Percentiles rank a stretch among this genome's conserved stretches.
Conservation (phyloP, 2,888 invertebrate genomes). For the Hanleya hanleyi region DNA sequence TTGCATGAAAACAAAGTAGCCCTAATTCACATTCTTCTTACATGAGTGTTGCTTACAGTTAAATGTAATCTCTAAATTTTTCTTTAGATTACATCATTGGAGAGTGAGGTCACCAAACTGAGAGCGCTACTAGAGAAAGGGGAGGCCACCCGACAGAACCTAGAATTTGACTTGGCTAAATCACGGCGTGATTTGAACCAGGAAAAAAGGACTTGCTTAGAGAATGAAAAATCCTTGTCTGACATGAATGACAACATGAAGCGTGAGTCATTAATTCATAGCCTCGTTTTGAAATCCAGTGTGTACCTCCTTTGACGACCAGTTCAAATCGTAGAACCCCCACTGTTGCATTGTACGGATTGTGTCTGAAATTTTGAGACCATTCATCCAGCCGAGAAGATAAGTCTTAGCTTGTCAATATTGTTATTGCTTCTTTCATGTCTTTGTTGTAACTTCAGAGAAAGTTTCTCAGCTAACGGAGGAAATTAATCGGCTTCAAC, state of each 20-base stretch:
- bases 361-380: too few species aligned
- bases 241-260: slow-evolving; percentile 61
- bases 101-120: slow-evolving; percentile 62
- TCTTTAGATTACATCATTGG: slow-evolving; percentile 52
- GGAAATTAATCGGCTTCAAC: slow-evolving; percentile 49
- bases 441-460: too few species aligned
- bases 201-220: slow-evolving; percentile 50
- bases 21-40: background rate
- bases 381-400: too few species aligned
- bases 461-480: slow-evolving; percentile 50
- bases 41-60: slow-evolving; percentile 16
- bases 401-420: too few species aligned
- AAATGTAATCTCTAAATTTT: too few species aligned
- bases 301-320: too few species aligned
- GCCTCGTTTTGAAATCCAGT: too few species aligned
- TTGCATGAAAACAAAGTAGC: background rate
- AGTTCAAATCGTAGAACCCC: too few species aligned
- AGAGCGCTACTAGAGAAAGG: slow-evolving; percentile 67
- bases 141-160: slow-evolving; percentile 66
- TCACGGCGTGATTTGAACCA: slow-evolving; percentile 54
- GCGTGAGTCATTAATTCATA: slow-evolving; percentile 51
- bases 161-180: slow-evolving; percentile 69
- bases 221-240: slow-evolving; percentile 50
- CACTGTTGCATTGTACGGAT: too few species aligned
- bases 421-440: too few species aligned